A percentile compares a stretch with the other conserved stretches of the same genome.
Conservation (phyloP, 2,797 vertebrate genomes). For the Periparus ater region DNA sequence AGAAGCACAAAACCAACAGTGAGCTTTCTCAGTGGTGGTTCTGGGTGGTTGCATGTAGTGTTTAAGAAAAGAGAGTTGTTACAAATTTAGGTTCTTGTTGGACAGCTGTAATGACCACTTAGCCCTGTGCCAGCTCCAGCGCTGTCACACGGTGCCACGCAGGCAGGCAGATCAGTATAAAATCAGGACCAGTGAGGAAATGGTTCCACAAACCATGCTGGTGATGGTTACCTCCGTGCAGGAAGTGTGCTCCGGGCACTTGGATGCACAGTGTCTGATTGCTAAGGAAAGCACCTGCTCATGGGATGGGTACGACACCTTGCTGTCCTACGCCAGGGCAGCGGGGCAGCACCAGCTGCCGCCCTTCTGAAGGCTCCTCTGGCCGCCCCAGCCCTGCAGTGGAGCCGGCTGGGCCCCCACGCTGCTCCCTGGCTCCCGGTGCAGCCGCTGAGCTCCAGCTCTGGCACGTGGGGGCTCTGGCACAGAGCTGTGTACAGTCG, state of each 20-base stretch:
- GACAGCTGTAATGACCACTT: slow-evolving; percentile 1
- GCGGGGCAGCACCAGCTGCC: neutral
- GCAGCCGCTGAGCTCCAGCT: neutral
- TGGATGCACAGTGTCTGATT: neutral
- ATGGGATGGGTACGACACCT: fast-evolving
- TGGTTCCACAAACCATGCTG: neutral
- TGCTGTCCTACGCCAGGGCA: fast-evolving
- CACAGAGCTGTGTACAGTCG: neutral
- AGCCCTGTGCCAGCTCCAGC: neutral
- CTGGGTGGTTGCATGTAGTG: neutral
- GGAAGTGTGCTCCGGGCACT: fast-evolving
- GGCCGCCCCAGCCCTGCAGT: neutral
- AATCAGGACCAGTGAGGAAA: neutral
- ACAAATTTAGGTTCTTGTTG: slow-evolving; percentile 29
- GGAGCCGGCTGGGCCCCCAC: neutral
- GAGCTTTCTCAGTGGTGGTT: neutral
- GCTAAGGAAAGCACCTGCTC: neutral
- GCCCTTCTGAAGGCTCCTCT: neutral
- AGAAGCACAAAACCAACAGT: neutral
- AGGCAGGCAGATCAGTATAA: neutral
- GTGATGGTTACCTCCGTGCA: neutral
- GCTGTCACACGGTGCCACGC: neutral
- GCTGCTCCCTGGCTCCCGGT: neutral
- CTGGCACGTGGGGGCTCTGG: slow-evolving; percentile 16
- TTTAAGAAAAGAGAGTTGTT: neutral